Evolutionary conservation across 2,888 invertebrate genomes (phyloP), one percentile per base, ranked within the genome.

Genomic region (Kuschelorhynchus macadamiae): DNA sequence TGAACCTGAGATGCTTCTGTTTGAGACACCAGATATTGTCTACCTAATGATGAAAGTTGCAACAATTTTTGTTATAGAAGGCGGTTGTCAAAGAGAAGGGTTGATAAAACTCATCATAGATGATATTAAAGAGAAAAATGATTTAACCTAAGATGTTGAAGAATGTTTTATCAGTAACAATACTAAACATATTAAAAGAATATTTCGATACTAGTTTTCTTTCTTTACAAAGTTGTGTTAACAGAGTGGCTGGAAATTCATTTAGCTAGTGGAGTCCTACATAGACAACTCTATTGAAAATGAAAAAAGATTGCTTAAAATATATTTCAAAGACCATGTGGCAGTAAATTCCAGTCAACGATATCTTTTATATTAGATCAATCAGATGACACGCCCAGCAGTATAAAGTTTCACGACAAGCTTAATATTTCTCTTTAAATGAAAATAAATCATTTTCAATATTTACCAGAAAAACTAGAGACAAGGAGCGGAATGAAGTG

Each of bases 361-460:
- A 36, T 11, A n/a, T 36, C 36, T 3, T 11, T 36, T 3, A 7
- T 9, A n/a, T 36, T 36, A 36, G 11, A 36, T 12, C 11, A 4
- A 36, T 36, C 36, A 36, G 5, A 36, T 36, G 12, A 36, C 11
- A 36, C 36, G 36, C 36, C 36, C 12, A 36, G 36, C 25, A 36
- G 11, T 36, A n/a, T 12, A 36, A 4, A 12, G 11, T 11, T 9
- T 36, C 36, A 36, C 36, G 11, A n/a, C 36, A 36, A 36, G 12
- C 36, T 9, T 5, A 36, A 12, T 36, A 36, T 36, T 36, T 11
- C 36, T 7, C 11, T 36, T 36, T 11, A 36, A 36, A 36, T 12
- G 36, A 36, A 36, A 36, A n/a, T 9, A 3, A 36, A 12, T 36
- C 11, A 36, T 7, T 36, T 7, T 36, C 36, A 36, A 36, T 36